These are phyloP conservation scores for Lethrus apterus DNA, from an alignment of 1,140 invertebrate genomes.

Conservation along the genomic window DNA sequence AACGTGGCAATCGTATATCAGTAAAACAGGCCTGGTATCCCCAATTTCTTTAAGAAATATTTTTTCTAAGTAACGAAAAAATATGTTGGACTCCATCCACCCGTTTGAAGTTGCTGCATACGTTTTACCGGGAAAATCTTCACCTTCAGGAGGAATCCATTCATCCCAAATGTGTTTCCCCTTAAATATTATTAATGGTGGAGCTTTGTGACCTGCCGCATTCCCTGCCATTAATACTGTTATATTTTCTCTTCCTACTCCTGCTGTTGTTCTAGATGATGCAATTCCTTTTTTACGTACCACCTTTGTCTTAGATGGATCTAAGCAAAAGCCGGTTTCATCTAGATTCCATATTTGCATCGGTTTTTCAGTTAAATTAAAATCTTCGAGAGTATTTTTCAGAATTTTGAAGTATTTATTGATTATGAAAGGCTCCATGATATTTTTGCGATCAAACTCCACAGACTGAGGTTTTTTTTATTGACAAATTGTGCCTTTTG, in stretches of 20 bases:
- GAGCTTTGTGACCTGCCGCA: conserved; percentile 34
- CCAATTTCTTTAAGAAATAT: conserved; percentile 24
- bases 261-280: conserved; percentile 30
- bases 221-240: conserved; percentile 34
- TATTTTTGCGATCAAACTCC: conserved; percentile 4
- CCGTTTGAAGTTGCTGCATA: conserved; percentile 34
- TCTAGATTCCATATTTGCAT: conserved; percentile 19
- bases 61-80: conserved; percentile 30
- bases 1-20: conserved; percentile 33
- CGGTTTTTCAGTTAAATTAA: conserved; percentile 19
- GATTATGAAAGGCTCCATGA: conserved; percentile 27
- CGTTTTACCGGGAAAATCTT: conserved; percentile 26
- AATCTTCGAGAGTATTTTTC: conserved; percentile 23
- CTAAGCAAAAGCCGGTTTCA: conserved; percentile 32
- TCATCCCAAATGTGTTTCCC: conserved; percentile 30
- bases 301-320: conserved; percentile 34
- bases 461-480: conserved; percentile 1
- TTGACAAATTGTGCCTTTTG: background rate
- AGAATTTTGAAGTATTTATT: conserved; percentile 29
- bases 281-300: conserved; percentile 28
- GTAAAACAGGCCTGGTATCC: conserved; percentile 24
- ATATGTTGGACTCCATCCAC: conserved; percentile 35
- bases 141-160: conserved; percentile 17
- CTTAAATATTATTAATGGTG: conserved; percentile 35
- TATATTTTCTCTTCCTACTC: conserved; percentile 34